A percentile compares a stretch with the other conserved stretches of the same genome.
phyloP scores from a whole-genome alignment of 2,113 vertebrate genomes.

The Phasianus colchicus region DNA sequence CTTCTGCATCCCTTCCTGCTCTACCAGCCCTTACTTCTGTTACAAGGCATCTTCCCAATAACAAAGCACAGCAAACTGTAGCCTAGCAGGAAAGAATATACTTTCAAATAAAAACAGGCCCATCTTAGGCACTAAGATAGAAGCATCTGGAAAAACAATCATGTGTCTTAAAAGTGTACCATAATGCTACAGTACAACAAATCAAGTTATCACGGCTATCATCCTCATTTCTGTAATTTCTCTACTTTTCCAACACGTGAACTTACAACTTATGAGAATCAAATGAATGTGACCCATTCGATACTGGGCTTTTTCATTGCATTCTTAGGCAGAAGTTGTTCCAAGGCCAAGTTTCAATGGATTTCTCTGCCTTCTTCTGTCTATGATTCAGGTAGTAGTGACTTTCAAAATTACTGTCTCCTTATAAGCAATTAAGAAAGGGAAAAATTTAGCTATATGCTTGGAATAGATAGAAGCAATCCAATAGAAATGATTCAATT shows the following conservation, averaged over 20 bases:
- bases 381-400: background rate
- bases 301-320: background rate
- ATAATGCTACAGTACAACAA: background rate
- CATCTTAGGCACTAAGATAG: background rate
- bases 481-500: background rate
- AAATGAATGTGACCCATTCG: background rate
- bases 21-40: background rate
- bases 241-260: background rate
- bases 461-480: background rate
- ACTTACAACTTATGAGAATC: background rate
- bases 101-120: background rate
- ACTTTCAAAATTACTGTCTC: background rate
- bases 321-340: background rate
- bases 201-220: background rate
- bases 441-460: background rate
- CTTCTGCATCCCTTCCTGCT: background rate
- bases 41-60: background rate
- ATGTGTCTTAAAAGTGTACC: background rate
- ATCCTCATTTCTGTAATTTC: background rate
- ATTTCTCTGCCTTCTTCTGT: conserved; percentile 7
- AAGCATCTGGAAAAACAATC: conserved; percentile 12
- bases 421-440: background rate
- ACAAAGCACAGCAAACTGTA: background rate
- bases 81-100: background rate
- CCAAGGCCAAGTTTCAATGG: background rate